Conservation (phyloP, 2,797 vertebrate genomes). For the Pangasius mekongensis region DNA sequence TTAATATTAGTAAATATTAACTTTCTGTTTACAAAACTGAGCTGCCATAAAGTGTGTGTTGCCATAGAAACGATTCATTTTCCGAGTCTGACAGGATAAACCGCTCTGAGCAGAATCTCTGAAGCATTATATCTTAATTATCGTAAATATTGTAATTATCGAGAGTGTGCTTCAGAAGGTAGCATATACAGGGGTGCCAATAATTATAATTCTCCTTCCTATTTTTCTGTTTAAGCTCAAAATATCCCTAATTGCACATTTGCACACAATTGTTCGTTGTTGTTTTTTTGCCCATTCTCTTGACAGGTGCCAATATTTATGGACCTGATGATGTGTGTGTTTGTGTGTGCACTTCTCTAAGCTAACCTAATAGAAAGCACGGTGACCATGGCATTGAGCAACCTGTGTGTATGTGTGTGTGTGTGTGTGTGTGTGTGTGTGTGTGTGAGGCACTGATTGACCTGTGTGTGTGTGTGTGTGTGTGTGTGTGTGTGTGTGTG, state of each 20-base stretch:
- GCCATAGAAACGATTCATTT: not conserved
- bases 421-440: not conserved
- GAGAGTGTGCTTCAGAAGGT: not conserved
- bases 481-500: not conserved
- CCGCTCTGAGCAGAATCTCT: not conserved
- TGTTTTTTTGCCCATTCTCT: not conserved
- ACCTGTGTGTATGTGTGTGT: not conserved
- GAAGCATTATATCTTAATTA: not conserved
- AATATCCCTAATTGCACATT: not conserved
- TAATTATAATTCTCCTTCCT: not conserved
- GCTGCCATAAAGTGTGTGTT: not conserved
- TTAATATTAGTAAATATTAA: not conserved
- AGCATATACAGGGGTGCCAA: not conserved
- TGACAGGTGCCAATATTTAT: not conserved
- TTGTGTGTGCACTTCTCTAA: not conserved
- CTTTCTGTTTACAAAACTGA: not conserved
- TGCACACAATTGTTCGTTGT: not conserved
- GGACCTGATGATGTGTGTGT: not conserved
- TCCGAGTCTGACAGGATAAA: not conserved
- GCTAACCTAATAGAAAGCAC: slow-evolving; percentile 4
- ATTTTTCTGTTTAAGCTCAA: not conserved
- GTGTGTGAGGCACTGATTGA: not conserved
- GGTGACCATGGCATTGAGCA: slow-evolving; percentile 12
- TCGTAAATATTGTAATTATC: not conserved
- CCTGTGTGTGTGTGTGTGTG: not conserved